Percentiles rank a stretch among this genome's conserved stretches.
phyloP scores from a whole-genome alignment of 2,797 vertebrate species.

The Dryobates pubescens region DNA sequence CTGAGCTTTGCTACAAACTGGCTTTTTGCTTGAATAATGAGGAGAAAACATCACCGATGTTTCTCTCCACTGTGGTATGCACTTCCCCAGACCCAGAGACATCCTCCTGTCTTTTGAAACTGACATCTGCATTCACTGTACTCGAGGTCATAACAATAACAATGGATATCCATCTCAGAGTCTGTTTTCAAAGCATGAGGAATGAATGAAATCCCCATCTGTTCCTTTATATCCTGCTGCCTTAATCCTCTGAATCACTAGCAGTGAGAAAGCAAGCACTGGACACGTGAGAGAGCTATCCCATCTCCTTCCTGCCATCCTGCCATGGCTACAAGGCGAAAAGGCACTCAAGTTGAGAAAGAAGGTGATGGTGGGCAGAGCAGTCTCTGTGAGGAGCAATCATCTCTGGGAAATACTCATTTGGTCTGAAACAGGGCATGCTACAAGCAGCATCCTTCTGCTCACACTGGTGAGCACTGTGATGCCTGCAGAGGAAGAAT shows the following conservation, averaged over 20 bases:
- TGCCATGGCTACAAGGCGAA: neutral
- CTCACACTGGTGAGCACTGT: neutral
- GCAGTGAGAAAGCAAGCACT: neutral
- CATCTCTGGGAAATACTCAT: neutral
- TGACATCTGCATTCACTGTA: neutral
- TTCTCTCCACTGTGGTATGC: neutral
- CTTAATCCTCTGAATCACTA: conserved; percentile 47
- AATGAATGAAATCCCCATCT: conserved; percentile 61
- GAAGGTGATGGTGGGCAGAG: neutral
- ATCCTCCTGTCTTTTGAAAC: neutral
- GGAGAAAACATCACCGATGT: neutral
- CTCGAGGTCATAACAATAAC: neutral
- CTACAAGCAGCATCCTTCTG: neutral
- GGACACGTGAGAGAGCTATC: neutral
- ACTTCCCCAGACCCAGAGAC: neutral
- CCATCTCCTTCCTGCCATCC: neutral
- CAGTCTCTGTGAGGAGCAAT: neutral
- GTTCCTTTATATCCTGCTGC: conserved; percentile 33
- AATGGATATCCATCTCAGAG: conserved; percentile 1
- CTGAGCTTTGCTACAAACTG: neutral
- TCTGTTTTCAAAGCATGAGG: neutral
- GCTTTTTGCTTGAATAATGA: neutral
- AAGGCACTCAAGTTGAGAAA: conserved; percentile 15
- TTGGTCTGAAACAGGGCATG: neutral
- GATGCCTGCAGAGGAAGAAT: neutral